Evolutionary conservation across 2,797 vertebrate species (phyloP), one percentile per base, ranked within the genome.

Genomic region (Protonibea diacanthus): DNA sequence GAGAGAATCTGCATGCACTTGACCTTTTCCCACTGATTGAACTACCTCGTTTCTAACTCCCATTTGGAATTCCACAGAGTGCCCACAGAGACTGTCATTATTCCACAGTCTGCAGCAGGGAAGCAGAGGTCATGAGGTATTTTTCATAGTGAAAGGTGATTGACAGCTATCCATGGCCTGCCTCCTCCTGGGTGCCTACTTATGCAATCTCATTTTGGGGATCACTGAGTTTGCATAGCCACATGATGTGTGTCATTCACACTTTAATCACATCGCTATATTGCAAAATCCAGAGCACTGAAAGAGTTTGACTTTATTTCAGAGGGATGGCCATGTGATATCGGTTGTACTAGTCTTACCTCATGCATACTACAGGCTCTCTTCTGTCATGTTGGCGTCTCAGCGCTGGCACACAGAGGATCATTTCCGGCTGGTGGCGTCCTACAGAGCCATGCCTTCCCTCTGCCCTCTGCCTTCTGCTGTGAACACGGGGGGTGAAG

Each of bases 11-110:
- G 91, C 93, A 93, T 94, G 86, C 86, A 91, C 88, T 94, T 95
- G 93, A 95, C 94, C 94, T 95, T 95, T 94, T 92, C 88, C 88
- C 86, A 80, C 86, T 93, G 92, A 94, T 92, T 94, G 92, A 92
- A 92, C 92, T 76, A 83, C 82, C 86, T 92, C 80, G 74, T 89
- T 89, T 90, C 90, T 80, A 83, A 86, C 85, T 89, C 88, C 91
- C 89, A 92, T 94, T 92, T 93, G 86, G 90, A 92, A 92, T 93
- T 93, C 92, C 79, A 71, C 83, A 79, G 86, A 86, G 89, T 79
- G 77, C 86, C 86, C 83, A 87, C 86, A 67, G 88, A 89, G 81
- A 80, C 85, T 76, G 87, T 91, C 92, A 93, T 94, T 90, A 91
- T 89, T 89, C 84, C 86, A 72, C 86, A 55, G 71, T 87, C 78